Conservation (phyloP, 1,140 invertebrate genomes). For the Cyphomyrmex costatus region DNA sequence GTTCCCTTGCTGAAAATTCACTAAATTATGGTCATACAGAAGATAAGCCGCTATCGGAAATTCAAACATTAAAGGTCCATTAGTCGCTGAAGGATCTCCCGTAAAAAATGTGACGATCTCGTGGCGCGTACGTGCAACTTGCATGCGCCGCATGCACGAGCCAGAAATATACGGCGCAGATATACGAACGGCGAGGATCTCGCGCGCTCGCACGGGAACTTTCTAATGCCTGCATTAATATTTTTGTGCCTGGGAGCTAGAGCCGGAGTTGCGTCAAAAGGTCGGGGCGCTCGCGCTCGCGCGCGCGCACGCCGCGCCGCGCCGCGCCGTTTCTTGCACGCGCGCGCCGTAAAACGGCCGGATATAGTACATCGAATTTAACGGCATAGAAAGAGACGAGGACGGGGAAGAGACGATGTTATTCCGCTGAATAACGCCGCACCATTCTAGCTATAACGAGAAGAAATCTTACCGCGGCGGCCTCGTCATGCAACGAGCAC, state of each 20-base stretch:
- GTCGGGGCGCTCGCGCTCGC: conserved; percentile 67
- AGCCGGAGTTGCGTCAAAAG: conserved; percentile 78
- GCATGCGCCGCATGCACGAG: conserved; percentile 20
- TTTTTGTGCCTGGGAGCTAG: conserved; percentile 77
- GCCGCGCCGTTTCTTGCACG: conserved; percentile 65
- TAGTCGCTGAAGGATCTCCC: not conserved
- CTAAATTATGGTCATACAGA: no score
- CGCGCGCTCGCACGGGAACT: conserved; percentile 73
- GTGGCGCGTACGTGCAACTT: not conserved
- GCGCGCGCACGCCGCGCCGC: no score
- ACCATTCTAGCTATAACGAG: not conserved
- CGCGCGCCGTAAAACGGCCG: conserved; percentile 60
- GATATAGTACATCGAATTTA: conserved; percentile 68
- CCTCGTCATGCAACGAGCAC: conserved; percentile 22
- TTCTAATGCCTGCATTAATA: conserved; percentile 81
- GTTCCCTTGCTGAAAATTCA: not conserved
- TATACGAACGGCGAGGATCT: conserved; percentile 71
- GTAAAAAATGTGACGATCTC: not conserved
- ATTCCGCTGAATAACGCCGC: conserved; percentile 61
- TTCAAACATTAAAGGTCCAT: conserved; percentile 17
- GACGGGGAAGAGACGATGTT: conserved; percentile 39
- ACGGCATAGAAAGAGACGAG: conserved; percentile 20
- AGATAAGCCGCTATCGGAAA: conserved; percentile 20
- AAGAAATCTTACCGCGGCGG: not conserved
- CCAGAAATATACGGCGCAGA: conserved; percentile 39